Conservation (phyloP, 2,888 invertebrate genomes). For the Ochropleura leucogaster region DNA sequence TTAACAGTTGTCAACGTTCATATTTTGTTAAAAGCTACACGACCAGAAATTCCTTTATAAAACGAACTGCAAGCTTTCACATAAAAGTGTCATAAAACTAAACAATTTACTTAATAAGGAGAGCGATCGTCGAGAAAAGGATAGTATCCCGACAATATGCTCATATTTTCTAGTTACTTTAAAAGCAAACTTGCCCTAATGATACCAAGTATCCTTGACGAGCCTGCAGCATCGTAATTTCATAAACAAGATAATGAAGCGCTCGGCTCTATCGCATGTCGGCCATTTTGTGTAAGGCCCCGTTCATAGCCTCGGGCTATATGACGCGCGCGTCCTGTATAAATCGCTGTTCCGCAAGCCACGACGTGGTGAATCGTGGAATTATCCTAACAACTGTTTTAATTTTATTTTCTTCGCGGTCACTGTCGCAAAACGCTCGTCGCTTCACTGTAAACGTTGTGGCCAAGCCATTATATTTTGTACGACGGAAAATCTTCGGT, state of each 20-base stretch:
- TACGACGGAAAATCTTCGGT: neutral
- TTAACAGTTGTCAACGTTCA: neutral
- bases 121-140: neutral
- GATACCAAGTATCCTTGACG: no score
- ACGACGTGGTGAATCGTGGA: neutral
- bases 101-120: neutral
- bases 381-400: neutral
- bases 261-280: neutral
- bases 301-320: neutral
- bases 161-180: neutral
- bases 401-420: neutral
- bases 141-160: neutral
- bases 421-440: neutral
- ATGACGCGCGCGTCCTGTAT: neutral
- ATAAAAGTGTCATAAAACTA: neutral
- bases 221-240: neutral
- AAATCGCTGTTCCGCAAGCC: neutral
- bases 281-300: neutral
- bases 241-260: conserved; percentile 7
- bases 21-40: neutral
- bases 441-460: neutral
- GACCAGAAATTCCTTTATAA: neutral
- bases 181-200: neutral
- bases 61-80: neutral
- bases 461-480: neutral